phyloP scores from a whole-genome alignment of 37 sponge, comb jelly and placozoan species.

The Lycopodina hypogea region DNA sequence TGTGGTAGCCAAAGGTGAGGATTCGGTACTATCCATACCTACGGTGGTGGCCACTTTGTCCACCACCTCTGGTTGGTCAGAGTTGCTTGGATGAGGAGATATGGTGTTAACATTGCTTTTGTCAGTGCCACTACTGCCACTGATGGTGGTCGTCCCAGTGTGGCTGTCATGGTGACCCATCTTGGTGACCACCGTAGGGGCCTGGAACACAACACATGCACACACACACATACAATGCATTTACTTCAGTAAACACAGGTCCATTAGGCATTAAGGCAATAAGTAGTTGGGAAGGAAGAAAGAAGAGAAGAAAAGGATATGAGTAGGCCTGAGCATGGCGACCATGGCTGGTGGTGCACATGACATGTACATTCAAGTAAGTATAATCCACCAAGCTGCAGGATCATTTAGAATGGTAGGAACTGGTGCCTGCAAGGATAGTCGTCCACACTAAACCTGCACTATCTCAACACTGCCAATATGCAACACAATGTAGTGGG shows the following conservation, averaged over 20 bases:
- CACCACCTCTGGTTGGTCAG: neutral
- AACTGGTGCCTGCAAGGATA: too few relatives aligned
- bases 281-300: neutral
- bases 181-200: slow-evolving; percentile 5
- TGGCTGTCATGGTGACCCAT: neutral
- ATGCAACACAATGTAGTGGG: too few relatives aligned
- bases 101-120: too few relatives aligned
- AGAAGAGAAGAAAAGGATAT: neutral
- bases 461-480: too few relatives aligned
- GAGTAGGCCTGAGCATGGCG: neutral
- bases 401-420: too few relatives aligned
- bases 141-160: neutral
- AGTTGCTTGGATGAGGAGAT: neutral
- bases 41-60: too few relatives aligned
- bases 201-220: neutral
- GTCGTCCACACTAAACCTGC: too few relatives aligned
- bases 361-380: too few relatives aligned
- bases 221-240: neutral
- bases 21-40: too few relatives aligned
- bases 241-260: neutral
- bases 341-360: neutral
- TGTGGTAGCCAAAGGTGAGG: neutral
- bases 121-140: neutral
- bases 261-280: neutral
- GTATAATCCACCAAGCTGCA: too few relatives aligned